Evolutionary conservation across 1,140 invertebrate species (phyloP).

Genomic region (Atta colombica): DNA sequence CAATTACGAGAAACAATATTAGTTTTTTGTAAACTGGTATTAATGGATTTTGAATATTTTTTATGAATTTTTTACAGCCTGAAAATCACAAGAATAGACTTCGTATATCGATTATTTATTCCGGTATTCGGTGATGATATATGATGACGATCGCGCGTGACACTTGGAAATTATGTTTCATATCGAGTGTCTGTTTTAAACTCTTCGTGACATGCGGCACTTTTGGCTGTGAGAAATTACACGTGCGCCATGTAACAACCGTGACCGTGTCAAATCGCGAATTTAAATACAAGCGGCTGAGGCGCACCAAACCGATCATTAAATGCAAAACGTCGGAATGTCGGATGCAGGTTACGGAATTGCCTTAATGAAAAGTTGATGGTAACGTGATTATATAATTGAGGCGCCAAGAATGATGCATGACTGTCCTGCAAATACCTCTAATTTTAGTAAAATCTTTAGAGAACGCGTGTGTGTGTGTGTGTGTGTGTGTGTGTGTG

Average conservation of each 20-base stretch:
- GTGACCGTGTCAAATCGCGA: slow-evolving; percentile 61
- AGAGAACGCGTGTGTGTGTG: no score
- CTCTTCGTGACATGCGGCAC: slow-evolving; percentile 54
- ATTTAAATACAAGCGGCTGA: slow-evolving; percentile 48
- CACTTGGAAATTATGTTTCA: slow-evolving; percentile 44
- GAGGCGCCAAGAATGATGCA: slow-evolving; percentile 17
- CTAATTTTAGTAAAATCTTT: slow-evolving; percentile 13
- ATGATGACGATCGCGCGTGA: slow-evolving; percentile 40
- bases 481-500: no score
- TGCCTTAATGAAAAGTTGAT: slow-evolving; percentile 58
- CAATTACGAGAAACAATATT: neutral
- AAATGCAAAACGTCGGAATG: slow-evolving; percentile 47
- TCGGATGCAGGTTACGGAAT: slow-evolving; percentile 53
- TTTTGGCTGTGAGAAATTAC: slow-evolving; percentile 49
- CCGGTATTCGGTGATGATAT: neutral
- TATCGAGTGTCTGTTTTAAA: slow-evolving; percentile 56
- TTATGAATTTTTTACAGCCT: neutral
- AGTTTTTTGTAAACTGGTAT: neutral
- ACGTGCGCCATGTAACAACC: slow-evolving; percentile 42
- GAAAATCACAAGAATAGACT: neutral
- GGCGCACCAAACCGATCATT: slow-evolving; percentile 33
- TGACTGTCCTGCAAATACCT: neutral
- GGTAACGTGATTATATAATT: slow-evolving; percentile 51
- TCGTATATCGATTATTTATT: slow-evolving; percentile 34
- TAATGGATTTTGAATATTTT: neutral